Conservation (phyloP, 2,113 vertebrate genomes). For the Pituophis catenifer region DNA sequence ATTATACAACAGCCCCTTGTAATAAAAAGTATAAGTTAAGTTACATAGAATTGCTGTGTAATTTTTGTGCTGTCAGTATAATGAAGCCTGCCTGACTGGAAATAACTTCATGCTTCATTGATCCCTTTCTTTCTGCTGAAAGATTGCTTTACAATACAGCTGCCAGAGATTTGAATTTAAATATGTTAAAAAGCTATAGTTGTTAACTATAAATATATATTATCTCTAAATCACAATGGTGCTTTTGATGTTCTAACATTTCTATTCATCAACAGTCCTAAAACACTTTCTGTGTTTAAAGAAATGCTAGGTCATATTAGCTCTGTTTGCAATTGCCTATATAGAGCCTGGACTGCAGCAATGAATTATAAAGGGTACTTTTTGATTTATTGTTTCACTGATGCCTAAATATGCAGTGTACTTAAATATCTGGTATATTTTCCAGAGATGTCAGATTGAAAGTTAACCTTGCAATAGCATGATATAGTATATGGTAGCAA, state of each 20-base stretch:
- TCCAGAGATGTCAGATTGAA: neutral
- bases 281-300: neutral
- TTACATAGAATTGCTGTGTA: neutral
- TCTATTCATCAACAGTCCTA: neutral
- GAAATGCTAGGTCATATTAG: neutral
- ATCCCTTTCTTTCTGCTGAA: conserved; percentile 27
- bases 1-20: neutral
- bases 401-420: neutral
- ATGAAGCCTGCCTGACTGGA: neutral
- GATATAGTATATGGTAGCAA: neutral
- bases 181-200: neutral
- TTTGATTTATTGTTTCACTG: neutral
- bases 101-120: neutral
- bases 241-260: neutral
- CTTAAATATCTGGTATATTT: neutral
- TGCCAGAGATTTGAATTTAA: conserved; percentile 32
- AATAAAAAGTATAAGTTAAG: neutral
- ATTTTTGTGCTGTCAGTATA: neutral
- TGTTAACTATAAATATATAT: neutral
- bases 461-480: neutral
- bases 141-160: conserved; percentile 23
- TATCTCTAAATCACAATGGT: neutral
- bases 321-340: neutral
- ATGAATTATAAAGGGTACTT: neutral
- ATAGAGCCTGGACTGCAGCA: neutral